Evolutionary conservation across 2,888 invertebrate species (phyloP), one percentile per base, ranked within the genome.

Genomic region (Machimus rusticus): DNA sequence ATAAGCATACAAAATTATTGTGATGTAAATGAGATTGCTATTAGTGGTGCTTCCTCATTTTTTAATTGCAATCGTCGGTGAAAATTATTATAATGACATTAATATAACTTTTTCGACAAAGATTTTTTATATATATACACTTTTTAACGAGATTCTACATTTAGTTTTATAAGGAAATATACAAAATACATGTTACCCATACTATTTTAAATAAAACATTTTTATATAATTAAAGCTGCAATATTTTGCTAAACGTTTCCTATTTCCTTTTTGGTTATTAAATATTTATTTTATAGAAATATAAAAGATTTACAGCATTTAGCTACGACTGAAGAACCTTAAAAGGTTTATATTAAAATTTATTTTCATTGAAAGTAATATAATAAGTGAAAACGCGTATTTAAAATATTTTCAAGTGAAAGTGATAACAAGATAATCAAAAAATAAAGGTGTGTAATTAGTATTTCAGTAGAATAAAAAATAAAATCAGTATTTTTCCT

Each of bases 151-250:
- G 34, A 76, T 76, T 37, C 16, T 51, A 39, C 46, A 51, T 79
- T 51, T 37, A 79, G 46, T 51, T 79, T 51, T 46, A 51, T 51
- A 79, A 79, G 46, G 51, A 78, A 2, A 51, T 79, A 51, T 79
- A 79, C 79, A 55, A 79, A 28, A 79, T 31, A 31, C 31, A 51
- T 79, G 79, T 79, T 79, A 79, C 51, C 46, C 79, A 79, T 23
- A 66, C 31, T 79, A 79, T 79, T 79, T 79, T 79, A 39, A 79
- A 79, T 79, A 79, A 46, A 79, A 39, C 51, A 79, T 46, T 79
- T 78, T 78, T 51, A 66, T 66, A 12, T 23, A 66, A 66, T 19
- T 28, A 66, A 66, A 19, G 12, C 8, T 66, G 23, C 66, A 28
- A 28, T 19, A 23, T 5, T 66, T 66, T 66, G 23, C 28, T 23